Base-by-base conservation (phyloP, 2,113 vertebrate genomes). In the Piprites chloris region DNA sequence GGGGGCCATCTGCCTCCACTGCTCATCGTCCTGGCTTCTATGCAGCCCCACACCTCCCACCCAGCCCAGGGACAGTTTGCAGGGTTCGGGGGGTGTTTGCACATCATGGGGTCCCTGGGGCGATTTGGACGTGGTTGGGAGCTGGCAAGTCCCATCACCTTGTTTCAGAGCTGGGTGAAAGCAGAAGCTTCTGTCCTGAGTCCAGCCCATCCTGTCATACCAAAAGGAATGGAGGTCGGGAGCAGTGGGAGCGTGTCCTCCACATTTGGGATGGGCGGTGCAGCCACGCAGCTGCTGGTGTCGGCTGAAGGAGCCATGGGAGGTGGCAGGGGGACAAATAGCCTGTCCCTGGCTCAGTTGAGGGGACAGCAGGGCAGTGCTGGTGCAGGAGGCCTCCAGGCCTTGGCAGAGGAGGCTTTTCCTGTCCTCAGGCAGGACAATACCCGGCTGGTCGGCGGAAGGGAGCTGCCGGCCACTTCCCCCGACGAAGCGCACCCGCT, bases 391-490 rank as follows among this genome's bases (percentile, higher is more conserved):
- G 53, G 27, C 14, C 8, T 76, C 28, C n/a, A 9, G 19, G 76
- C 49, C 49, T 65, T 3, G 1, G 76, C 21, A 5, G 65, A 87
- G 71, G 86, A n/a, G 14, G 68, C 62, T 95, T 87, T 94, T 96
- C 90, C 95, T 96, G 95, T 85, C 35, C 94, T 39, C 68, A 63
- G 85, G 87, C 92, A 88, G 92, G 90, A 96, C 93, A 96, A 94
- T 96, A 21, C 79, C 95, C 88, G 30, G 39, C 85, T 9, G 4
- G 44, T 35, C 1, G 0, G 87, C 93, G 95, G 96, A 96, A 95
- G 93, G 96, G 95, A 96, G 96, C 93, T 89, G 96, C 89, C 47
- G 83, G 80, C 87, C 9, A 24, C 80, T 96, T 94, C 83, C 96
- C 79, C 46, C 6, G 10, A 93, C 95, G 94, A 96, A 97, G 80